Base-by-base conservation (phyloP, 2,113 vertebrate species). In the Strix uralensis region DNA sequence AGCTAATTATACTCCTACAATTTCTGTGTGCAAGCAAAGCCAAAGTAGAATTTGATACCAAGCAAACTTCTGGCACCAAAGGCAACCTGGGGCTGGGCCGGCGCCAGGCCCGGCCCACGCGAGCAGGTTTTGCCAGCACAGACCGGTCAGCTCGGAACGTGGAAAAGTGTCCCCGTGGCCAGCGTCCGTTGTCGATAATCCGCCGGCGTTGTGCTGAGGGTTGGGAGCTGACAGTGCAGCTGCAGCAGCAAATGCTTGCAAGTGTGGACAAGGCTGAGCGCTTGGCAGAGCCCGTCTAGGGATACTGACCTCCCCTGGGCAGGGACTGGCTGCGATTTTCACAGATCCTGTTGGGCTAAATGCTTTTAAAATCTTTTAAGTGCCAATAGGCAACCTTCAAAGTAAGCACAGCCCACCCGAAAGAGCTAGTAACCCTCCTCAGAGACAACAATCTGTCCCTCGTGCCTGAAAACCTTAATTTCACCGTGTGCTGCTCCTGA, bases 111-210 rank as follows among this genome's bases (percentile, higher is more conserved):
- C 1, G 19, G 59, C 55, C 62, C 71, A 18, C 3, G 3, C 29
- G 13, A 17, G 74, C 38, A 38, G 34, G 20, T 46, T 46, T 1
- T 5, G 70, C 69, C 86, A 44, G 89, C 52, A 2, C 22, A 2
- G 38, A 2, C 14, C 0, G 10, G 46, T 16, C 90, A 42, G 36
- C 25, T 16, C 2, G 61, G 47, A 46, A 58, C 1, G 4, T n/a
- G 71, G 27, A 62, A 15, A 71, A 72, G 62, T 3, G 55, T 2
- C 6, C 32, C 55, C 0, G 3, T 7, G 38, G 46, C 21, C 63
- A 9, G 63, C 0, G 2, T 6, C 0, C 11, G 5, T 2, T n/a
- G 42, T 26, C 8, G 6, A 3, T 46, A 25, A 66, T 22, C 34
- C 23, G 1, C 34, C 0, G 5, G 44, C 0, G 7, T 2, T 15